Conservation (phyloP, 2,113 vertebrate species). For the Rhinolophus sinicus region DNA sequence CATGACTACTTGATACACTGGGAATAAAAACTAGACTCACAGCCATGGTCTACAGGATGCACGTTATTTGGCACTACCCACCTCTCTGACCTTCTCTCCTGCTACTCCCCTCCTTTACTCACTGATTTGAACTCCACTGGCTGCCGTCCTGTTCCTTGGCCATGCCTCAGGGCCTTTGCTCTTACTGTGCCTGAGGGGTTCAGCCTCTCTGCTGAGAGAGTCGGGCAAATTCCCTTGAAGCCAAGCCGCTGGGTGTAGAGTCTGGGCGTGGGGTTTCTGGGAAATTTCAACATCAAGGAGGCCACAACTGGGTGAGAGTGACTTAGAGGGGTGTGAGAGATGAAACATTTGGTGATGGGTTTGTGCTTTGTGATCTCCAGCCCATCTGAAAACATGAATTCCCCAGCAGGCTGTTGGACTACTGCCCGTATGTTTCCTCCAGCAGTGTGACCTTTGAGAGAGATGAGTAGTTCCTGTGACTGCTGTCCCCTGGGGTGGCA, state of each 20-base stretch:
- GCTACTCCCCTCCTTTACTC: neutral
- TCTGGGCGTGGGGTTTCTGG: neutral
- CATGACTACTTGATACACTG: neutral
- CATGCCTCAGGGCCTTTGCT: neutral
- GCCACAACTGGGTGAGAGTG: neutral
- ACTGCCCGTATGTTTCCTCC: neutral
- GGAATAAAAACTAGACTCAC: neutral
- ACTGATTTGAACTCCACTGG: neutral
- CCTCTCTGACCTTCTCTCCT: neutral
- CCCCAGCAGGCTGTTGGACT: neutral
- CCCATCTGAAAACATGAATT: neutral
- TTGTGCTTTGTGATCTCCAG: neutral
- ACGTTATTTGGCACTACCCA: neutral
- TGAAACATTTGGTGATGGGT: neutral
- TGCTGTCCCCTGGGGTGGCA: neutral
- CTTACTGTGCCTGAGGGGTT: neutral
- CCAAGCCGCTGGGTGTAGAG: neutral
- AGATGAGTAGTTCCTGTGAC: neutral
- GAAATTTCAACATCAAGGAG: neutral
- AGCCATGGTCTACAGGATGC: neutral
- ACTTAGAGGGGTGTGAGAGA: neutral
- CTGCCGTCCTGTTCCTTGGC: neutral
- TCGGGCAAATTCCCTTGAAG: neutral
- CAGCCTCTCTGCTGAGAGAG: neutral
- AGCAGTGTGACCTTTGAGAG: constrained; percentile 51